Conservation (phyloP, 2,888 invertebrate genomes). For the Oligia strigilis region DNA sequence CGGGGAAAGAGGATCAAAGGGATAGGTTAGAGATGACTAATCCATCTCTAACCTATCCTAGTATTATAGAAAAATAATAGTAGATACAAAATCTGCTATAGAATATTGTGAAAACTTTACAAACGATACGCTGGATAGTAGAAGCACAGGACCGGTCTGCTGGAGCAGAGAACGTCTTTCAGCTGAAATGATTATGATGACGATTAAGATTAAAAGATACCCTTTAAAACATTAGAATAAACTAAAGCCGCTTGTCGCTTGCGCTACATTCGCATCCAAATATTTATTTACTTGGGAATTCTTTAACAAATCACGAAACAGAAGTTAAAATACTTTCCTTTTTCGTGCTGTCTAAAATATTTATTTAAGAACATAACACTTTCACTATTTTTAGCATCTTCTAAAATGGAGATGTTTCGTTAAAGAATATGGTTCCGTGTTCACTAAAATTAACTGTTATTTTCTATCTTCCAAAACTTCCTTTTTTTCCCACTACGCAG, state of each 20-base stretch:
- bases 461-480: neutral
- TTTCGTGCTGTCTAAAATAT: neutral
- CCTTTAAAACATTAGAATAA: too few relatives aligned
- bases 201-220: too few relatives aligned
- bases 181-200: too few relatives aligned
- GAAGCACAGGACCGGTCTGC: too few relatives aligned
- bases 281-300: neutral
- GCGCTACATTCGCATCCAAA: neutral
- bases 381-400: neutral
- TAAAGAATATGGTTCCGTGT: neutral
- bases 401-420: neutral
- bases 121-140: too few relatives aligned
- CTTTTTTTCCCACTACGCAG: neutral
- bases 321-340: conserved; percentile 1
- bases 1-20: conserved; percentile 11
- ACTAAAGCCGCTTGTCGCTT: conserved; percentile 8
- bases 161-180: too few relatives aligned
- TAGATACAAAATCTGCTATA: too few relatives aligned
- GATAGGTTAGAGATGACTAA: too few relatives aligned
- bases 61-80: too few relatives aligned
- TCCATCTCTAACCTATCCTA: too few relatives aligned
- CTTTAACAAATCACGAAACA: conserved; percentile 24
- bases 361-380: conserved; percentile 6
- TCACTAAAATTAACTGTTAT: neutral
- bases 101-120: too few relatives aligned